Base-by-base conservation (phyloP, 2,797 vertebrate species). In the Kryptopterus vitreolus region DNA sequence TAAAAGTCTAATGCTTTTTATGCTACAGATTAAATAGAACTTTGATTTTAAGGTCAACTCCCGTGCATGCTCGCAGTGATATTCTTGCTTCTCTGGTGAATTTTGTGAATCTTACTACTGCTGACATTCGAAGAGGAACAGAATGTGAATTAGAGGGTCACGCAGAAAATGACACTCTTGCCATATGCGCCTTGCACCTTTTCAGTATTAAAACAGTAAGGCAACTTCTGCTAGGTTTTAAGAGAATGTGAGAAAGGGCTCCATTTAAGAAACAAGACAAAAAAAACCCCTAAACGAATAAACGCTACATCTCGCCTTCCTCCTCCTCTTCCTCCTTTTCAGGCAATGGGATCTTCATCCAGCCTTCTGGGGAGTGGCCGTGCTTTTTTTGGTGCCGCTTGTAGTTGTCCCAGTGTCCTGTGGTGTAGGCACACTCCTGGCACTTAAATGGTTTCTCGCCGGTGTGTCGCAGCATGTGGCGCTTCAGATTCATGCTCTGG, bases 401-500 rank as follows among this genome's bases (percentile, higher is more conserved):
- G 92, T 98, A 99, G 92, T 98, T 99, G 94, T 98, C 97, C 97
- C 96, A 98, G 92, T 98, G 97, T 43, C 97, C 97, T 0, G 97
- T 99, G 87, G 96, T 97, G 87, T 98, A 98, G 86, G 91, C 38
- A 85, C 97, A 99, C 89, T 95, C 90, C 46, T 87, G 91, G 84
- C 97, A 98, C 79, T 94, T 92, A 86, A 96, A 96, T 11, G 97
- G 97, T 87, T 99, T 99, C 91, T 97, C 95, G 0, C 96, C 96
- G 0, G 95, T 98, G 88, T 99, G 97, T 76, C 96, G 90, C 89
- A 98, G 92, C 96, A 98, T 98, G 90, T 99, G 97, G 22, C 97
- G 91, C 91, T 98, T 99, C 83, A 98, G 94, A 93, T 98, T 98
- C 97, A 98, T 98, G 90, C 97, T 99, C 94, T 98, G 97, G 91